These are phyloP conservation scores for Heterotilapia buettikoferi DNA, from an alignment of 2,113 vertebrate genomes.

Conservation along the genomic window DNA sequence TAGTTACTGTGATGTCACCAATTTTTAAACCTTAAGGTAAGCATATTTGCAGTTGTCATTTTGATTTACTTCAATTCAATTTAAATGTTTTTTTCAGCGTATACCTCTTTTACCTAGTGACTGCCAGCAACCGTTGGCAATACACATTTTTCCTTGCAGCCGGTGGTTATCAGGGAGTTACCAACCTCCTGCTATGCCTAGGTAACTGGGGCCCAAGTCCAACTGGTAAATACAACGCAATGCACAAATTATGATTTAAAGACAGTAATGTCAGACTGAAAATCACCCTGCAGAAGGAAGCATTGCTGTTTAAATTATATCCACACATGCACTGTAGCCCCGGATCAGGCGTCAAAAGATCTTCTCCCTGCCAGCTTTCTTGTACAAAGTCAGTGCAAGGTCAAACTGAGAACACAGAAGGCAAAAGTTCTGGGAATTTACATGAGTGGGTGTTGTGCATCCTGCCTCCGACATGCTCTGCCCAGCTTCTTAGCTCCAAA, in stretches of 20 bases:
- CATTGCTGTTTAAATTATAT: background rate
- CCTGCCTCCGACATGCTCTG: background rate
- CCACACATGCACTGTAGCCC: background rate
- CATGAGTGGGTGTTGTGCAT: background rate
- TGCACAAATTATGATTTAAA: background rate
- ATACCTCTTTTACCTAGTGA: background rate
- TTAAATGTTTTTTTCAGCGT: background rate
- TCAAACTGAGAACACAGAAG: background rate
- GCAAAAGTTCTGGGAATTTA: background rate
- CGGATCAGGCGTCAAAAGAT: background rate
- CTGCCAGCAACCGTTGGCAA: background rate
- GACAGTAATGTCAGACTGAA: background rate
- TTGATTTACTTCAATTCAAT: background rate
- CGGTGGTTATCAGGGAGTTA: background rate
- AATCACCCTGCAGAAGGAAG: background rate
- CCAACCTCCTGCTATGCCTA: background rate
- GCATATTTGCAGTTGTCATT: background rate
- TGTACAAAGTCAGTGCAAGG: background rate
- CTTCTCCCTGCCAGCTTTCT: background rate
- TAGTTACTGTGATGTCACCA: background rate
- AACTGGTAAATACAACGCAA: background rate
- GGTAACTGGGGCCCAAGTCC: background rate
- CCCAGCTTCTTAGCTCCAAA: background rate
- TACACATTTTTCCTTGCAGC: background rate
- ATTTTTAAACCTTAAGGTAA: background rate